These are phyloP conservation scores for Nephrotoma guestfalica DNA, from an alignment of 2,888 invertebrate genomes.

Conservation along the genomic window DNA sequence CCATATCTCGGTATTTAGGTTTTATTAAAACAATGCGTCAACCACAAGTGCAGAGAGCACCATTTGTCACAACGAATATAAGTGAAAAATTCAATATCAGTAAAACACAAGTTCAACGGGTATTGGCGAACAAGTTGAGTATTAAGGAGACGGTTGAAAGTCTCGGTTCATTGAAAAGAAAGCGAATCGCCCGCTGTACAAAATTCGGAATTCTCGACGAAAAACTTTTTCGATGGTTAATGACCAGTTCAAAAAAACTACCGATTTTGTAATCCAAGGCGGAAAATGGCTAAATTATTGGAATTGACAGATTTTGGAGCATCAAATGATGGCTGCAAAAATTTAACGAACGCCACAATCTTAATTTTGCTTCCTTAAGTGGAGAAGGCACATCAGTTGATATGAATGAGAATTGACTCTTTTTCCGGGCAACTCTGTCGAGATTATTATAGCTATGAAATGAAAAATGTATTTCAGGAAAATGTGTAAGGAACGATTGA, in stretches of 20 bases:
- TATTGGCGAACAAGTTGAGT: too few relatives aligned
- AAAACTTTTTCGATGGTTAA: background rate
- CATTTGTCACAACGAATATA: too few relatives aligned
- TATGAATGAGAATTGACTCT: background rate
- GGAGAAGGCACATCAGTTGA: too few relatives aligned
- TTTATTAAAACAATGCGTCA: too few relatives aligned
- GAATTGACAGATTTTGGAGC: background rate
- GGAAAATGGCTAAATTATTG: background rate
- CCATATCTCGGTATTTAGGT: too few relatives aligned
- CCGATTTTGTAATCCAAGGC: background rate
- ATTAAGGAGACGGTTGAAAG: too few relatives aligned
- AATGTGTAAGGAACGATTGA: background rate
- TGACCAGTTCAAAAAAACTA: background rate
- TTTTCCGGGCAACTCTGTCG: background rate
- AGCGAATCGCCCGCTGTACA: too few relatives aligned
- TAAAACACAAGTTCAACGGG: background rate
- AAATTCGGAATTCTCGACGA: too few relatives aligned
- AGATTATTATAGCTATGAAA: constrained; percentile 5
- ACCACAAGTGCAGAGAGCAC: too few relatives aligned
- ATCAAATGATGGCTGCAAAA: too few relatives aligned
- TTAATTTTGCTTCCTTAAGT: too few relatives aligned
- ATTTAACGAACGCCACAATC: background rate
- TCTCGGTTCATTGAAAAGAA: too few relatives aligned
- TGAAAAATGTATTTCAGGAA: constrained; percentile 15
- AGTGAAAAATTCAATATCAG: background rate